Conservation (phyloP, 35 echinoderm and acorn worm species). For the Apostichopus japonicus region DNA sequence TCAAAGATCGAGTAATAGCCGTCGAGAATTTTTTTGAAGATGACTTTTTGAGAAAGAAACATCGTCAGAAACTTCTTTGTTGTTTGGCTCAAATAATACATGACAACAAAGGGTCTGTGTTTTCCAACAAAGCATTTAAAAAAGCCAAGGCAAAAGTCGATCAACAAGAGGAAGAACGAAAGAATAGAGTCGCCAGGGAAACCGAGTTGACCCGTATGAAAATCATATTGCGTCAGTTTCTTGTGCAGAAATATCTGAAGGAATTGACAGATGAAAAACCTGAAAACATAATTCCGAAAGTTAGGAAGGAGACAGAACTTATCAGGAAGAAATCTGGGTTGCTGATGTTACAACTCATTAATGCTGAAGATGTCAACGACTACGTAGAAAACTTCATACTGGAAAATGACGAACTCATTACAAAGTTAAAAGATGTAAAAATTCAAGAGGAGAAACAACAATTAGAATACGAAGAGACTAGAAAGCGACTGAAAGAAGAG, state of each 20-base stretch:
- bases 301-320: neutral
- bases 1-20: neutral
- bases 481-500: neutral
- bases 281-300: neutral
- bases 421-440: neutral
- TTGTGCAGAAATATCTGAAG: constrained; percentile 2
- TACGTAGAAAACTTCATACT: neutral
- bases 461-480: neutral
- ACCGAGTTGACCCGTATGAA: constrained; percentile 8
- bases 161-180: no score
- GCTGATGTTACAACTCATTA: neutral
- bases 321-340: neutral
- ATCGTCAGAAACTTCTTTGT: constrained; percentile 2
- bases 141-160: no score
- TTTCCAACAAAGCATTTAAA: no score
- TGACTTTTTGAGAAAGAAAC: neutral
- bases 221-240: neutral
- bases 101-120: no score
- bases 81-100: no score
- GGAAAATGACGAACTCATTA: neutral
- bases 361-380: neutral
- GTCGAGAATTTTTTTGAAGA: constrained; percentile 9
- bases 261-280: neutral
- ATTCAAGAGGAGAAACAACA: neutral
- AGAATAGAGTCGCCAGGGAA: no score